Evolutionary conservation across 2,797 vertebrate species (phyloP), one percentile per base, ranked within the genome.

Genomic region (Gymnopithys bicolor): DNA sequence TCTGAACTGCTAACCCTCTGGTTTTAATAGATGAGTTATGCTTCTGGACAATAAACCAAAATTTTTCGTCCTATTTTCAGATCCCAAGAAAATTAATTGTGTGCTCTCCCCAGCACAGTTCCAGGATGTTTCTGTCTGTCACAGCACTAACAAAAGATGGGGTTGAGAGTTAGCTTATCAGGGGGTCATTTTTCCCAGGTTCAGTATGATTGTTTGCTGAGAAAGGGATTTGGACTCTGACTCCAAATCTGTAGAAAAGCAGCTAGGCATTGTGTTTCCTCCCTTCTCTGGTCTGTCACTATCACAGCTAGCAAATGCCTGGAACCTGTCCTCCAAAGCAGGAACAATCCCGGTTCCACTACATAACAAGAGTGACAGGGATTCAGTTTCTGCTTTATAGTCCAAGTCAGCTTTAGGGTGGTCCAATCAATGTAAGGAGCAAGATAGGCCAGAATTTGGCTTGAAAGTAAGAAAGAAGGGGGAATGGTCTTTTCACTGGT

Each of bases 31-130:
- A 84, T 35, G 69, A 95, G 63, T 63, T 94, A 87, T 55, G 25
- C 69, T 45, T 71, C 53, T 76, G 66, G 58, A 76, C 62, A 79
- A 25, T 46, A 37, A 84, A 91, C 66, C 56, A 66, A 28, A 73
- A 27, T 67, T 88, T 96, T 84, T 70, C 80, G 79, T 80, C 46
- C 60, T 90, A n/a, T 94, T 49, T 81, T 92, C 41, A 75, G 68
- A 88, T 91, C 86, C 73, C 18, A 71, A 89, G 45, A 94, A 94
- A 92, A 84, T n/a, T 0, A 91, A 27, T 55, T 75, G 18, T 53
- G 14, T 32, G 35, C 4, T 63, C 35, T 82, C 32, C 17, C 22
- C 33, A 60, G 30, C 23, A 39, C 21, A 77, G 28, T 13, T 76
- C 87, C 35, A 30, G 32, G 48, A n/a, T 39, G 1, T 17, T 82